These are phyloP conservation scores for Epizoanthus rinbou DNA, from an alignment of 92 coral and sea anemone species.

Conservation along the genomic window DNA sequence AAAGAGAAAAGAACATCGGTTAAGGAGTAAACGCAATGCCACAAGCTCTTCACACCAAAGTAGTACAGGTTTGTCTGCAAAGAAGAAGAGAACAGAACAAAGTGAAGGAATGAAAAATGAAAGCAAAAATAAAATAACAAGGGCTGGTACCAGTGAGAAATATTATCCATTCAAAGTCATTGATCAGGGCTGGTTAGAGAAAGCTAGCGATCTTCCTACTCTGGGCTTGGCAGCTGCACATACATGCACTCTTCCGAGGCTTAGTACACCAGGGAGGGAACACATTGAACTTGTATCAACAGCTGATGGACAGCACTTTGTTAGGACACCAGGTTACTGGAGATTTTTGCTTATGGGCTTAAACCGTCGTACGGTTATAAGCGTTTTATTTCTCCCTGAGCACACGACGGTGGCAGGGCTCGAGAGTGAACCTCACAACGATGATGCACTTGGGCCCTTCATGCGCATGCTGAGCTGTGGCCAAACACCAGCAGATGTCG, in stretches of 20 bases:
- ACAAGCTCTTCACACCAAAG: neutral
- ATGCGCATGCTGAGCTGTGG: constrained; percentile 52
- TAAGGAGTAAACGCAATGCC: no score
- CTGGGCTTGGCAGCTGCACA: constrained; percentile 40
- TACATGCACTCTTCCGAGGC: constrained; percentile 31
- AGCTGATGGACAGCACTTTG: constrained; percentile 58
- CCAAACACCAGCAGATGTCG: constrained; percentile 15
- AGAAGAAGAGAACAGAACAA: neutral
- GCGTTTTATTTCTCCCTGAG: constrained; percentile 58
- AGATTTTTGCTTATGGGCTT: constrained; percentile 60
- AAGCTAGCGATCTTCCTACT: constrained; percentile 19
- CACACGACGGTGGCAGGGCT: neutral
- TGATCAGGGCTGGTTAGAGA: constrained; percentile 26
- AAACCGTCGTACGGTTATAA: constrained; percentile 53
- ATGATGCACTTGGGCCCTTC: constrained; percentile 31
- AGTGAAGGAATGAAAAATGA: no score
- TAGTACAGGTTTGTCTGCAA: neutral
- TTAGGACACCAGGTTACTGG: constrained; percentile 51
- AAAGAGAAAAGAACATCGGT: no score
- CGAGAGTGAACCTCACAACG: neutral
- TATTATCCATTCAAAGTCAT: constrained; percentile 49
- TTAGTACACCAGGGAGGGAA: constrained; percentile 44
- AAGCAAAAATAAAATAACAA: no score
- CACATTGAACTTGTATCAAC: constrained; percentile 40
- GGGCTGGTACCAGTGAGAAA: neutral